These are phyloP conservation scores for Litoditis marina DNA, from an alignment of 2,888 invertebrate species.

Conservation along the genomic window DNA sequence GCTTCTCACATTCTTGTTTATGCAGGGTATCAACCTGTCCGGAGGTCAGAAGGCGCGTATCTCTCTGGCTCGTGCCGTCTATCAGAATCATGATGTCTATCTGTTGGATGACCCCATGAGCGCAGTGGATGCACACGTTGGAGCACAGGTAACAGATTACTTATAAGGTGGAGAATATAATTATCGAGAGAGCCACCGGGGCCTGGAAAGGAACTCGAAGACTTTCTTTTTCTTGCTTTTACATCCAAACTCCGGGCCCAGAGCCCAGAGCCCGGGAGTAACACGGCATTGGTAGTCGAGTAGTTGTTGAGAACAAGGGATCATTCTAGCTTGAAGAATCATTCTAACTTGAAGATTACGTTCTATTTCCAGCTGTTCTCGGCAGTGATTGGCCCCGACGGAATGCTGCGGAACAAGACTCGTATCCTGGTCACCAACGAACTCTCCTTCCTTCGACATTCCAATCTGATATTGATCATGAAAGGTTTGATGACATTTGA, in stretches of 20 bases:
- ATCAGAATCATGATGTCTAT: constrained; percentile 83
- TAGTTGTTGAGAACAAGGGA: no score
- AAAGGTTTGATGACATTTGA: constrained; percentile 65
- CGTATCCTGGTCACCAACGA: constrained; percentile 91
- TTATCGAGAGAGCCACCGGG: no score
- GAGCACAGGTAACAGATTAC: constrained; percentile 76
- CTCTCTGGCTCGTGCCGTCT: constrained; percentile 85
- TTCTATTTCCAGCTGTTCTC: constrained; percentile 39
- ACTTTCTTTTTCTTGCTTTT: no score
- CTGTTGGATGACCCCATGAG: constrained; percentile 90
- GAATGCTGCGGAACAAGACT: constrained; percentile 68
- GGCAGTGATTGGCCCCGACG: constrained; percentile 58
- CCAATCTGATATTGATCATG: constrained; percentile 85
- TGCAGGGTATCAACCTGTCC: constrained; percentile 58
- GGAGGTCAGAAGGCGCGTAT: constrained; percentile 70
- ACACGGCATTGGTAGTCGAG: no score
- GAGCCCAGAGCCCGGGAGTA: no score
- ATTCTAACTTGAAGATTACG: neutral
- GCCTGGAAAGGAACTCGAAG: no score
- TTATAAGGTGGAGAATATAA: no score
- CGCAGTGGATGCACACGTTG: constrained; percentile 94
- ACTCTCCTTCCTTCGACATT: constrained; percentile 84
- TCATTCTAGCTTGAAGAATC: no score
- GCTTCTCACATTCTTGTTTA: no score
- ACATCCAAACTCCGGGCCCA: no score